Conservation (phyloP, 2,113 vertebrate genomes). For the Etheostoma spectabile region DNA sequence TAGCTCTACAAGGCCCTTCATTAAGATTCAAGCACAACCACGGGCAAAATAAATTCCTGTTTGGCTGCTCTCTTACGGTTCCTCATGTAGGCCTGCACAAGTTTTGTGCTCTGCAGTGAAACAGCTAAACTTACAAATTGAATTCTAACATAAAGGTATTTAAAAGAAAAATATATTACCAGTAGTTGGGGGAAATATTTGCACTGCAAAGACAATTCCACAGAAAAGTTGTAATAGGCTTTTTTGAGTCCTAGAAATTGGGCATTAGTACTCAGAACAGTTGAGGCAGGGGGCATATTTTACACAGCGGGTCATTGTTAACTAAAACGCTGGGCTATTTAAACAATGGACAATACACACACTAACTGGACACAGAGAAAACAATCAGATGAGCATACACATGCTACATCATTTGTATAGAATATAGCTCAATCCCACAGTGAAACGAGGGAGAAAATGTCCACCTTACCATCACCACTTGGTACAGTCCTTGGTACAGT, state of each 20-base stretch:
- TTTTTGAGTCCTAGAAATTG: constrained; percentile 40
- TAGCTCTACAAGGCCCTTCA: constrained; percentile 49
- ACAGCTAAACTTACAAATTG: background rate
- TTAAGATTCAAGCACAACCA: constrained; percentile 69
- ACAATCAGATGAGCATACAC: constrained; percentile 50
- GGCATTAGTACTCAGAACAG: constrained; percentile 11
- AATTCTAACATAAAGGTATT: background rate
- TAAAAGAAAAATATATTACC: background rate
- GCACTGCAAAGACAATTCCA: constrained; percentile 10
- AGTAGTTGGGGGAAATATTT: background rate
- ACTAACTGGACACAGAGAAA: constrained; percentile 62
- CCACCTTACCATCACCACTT: constrained; percentile 15
- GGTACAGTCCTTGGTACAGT: constrained; percentile 30
- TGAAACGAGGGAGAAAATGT: constrained; percentile 37
- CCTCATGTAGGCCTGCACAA: constrained; percentile 3
- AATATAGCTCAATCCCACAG: constrained; percentile 42
- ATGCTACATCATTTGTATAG: constrained; percentile 42
- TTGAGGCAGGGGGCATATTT: constrained; percentile 46
- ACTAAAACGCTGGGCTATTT: constrained; percentile 44
- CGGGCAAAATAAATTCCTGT: constrained; percentile 29
- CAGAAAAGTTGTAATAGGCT: constrained; percentile 15
- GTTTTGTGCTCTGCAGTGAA: background rate
- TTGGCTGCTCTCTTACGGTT: constrained; percentile 20
- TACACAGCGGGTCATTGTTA: constrained; percentile 49
- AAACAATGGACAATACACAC: constrained; percentile 69